Evolutionary conservation across 2,888 invertebrate species (phyloP), one percentile per base, ranked within the genome.

Genomic region (Dilophus febrilis): DNA sequence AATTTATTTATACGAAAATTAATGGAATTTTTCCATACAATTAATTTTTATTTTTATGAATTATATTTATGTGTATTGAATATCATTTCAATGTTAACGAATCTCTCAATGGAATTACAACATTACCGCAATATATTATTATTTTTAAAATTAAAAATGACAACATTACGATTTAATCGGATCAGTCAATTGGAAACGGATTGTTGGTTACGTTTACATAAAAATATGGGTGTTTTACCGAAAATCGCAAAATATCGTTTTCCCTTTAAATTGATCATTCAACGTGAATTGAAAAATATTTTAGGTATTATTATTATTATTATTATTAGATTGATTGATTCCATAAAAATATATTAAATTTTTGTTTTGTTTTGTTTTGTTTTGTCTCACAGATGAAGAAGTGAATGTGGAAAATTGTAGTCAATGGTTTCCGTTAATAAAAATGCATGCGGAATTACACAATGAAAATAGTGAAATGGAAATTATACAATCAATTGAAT

Each of bases 31-130:
- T 28, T 40, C 6, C 18, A 37, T 11, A 38, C 33, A 17, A 41
- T 42, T 10, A 59, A 63, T 45, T 56, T 56, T 3, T 63, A 63
- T 44, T 63, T 63, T 41, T 63, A 63, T 46, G 63, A 63, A 43
- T 47, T 61, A 27, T 63, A 60, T 47, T 48, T 63, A 22, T 58
- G 56, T 42, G 54, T 62, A 10, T 54, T 63, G 29, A 57, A 61
- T 43, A 55, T 63, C n/a, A 49, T 63, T 1, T 51, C 50, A 36
- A 53, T 52, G 41, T 53, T 58, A 6, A 52, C 56, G 45, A 50
- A 51, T 1, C 49, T 57, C 2, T 57, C 59, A 2, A 53, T 53
- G 18, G 56, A 57, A 46, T 57, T 61, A 56, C 50, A 57, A 44
- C 50, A 56, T 1, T 62, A 60, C 59, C 51, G 48, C 3, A 56